These are phyloP conservation scores for Pelochelys cantorii DNA, from an alignment of 2,797 vertebrate species.

Conservation along the genomic window DNA sequence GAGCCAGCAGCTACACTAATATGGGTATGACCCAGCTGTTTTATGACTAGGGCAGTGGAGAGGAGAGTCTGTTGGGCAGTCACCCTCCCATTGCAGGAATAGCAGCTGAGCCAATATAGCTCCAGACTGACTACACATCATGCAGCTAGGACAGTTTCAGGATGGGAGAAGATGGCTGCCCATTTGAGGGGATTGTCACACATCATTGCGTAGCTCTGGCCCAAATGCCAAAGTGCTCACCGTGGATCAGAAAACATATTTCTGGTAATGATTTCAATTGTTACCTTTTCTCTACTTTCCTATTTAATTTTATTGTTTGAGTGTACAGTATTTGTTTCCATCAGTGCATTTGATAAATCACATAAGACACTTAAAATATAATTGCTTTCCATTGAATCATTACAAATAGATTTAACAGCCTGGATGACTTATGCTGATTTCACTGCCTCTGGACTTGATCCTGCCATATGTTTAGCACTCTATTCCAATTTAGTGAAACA, in stretches of 20 bases:
- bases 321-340: neutral
- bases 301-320: neutral
- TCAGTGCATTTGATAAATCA: slow-evolving; percentile 19
- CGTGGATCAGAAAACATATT: neutral
- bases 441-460: neutral
- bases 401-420: neutral
- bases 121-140: neutral
- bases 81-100: neutral
- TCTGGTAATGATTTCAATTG: neutral
- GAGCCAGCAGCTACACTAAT: accelerated
- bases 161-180: neutral
- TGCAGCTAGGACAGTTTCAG: neutral
- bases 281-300: neutral
- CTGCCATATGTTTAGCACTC: neutral
- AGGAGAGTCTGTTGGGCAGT: neutral
- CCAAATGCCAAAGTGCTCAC: neutral
- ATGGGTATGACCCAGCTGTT: neutral
- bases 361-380: neutral
- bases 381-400: neutral
- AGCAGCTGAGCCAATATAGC: neutral
- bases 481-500: neutral
- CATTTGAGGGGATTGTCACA: neutral
- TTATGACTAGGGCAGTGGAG: neutral
- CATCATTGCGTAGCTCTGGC: neutral
- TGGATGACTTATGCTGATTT: neutral